phyloP scores from a whole-genome alignment of 2,113 vertebrate genomes.

The Apodemus sylvaticus region DNA sequence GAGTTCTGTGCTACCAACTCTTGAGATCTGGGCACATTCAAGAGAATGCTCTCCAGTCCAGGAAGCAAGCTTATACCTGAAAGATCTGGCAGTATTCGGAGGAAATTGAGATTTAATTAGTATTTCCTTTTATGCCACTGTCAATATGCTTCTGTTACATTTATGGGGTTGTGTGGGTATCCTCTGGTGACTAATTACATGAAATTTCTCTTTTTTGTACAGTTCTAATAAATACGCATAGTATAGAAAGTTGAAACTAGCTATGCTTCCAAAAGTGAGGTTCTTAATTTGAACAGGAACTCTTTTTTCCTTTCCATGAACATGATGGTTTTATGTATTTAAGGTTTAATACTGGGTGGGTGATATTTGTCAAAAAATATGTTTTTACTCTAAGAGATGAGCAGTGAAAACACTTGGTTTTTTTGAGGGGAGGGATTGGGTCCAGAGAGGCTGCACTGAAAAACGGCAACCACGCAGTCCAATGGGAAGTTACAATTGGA shows the following conservation, averaged over 20 bases:
- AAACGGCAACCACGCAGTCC: not conserved
- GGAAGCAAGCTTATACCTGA: not conserved
- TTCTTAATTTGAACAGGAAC: constrained; percentile 50
- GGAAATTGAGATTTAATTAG: constrained; percentile 81
- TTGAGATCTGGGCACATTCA: not conserved
- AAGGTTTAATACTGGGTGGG: not conserved
- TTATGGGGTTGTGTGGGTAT: constrained; percentile 66
- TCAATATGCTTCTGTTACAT: constrained; percentile 78
- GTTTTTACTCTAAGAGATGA: constrained; percentile 5
- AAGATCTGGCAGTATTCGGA: constrained; percentile 59
- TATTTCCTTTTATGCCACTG: constrained; percentile 72
- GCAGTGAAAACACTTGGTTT: not conserved
- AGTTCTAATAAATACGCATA: constrained; percentile 78
- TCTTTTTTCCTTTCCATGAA: constrained; percentile 50
- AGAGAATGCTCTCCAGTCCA: not conserved
- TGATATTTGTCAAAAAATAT: not conserved
- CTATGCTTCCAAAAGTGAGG: constrained; percentile 70
- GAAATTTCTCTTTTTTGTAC: constrained; percentile 71
- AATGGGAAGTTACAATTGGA: constrained; percentile 21
- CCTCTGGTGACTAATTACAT: constrained; percentile 81
- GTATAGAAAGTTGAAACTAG: constrained; percentile 61
- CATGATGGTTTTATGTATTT: not conserved
- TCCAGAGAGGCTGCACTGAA: constrained; percentile 34
- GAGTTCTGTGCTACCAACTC: not conserved
- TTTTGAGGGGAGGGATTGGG: not conserved